Evolutionary conservation across 2,797 vertebrate species (phyloP).

Genomic region (Amazona ochrocephala): DNA sequence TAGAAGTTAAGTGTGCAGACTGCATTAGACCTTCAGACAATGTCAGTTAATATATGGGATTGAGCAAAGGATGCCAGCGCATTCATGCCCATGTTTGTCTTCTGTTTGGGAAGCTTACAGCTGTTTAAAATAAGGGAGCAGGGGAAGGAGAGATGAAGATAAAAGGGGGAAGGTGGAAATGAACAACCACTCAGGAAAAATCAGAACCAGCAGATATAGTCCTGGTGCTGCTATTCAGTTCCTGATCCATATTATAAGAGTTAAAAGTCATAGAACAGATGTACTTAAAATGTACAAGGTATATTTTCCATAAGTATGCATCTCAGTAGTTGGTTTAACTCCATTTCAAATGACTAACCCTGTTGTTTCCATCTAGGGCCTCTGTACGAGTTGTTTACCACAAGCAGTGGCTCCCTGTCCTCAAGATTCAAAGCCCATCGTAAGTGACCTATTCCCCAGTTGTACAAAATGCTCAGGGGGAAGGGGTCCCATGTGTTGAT

Average conservation of each 20-base stretch:
- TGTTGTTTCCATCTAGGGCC: conserved; percentile 54
- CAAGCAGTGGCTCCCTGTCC: conserved; percentile 66
- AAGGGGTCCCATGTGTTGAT: not conserved
- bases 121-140: not conserved
- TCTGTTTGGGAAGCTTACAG: not conserved
- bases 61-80: not conserved
- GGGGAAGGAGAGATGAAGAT: not conserved
- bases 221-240: not conserved
- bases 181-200: not conserved
- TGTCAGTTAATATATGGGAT: not conserved
- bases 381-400: conserved; percentile 67
- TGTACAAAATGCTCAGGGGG: not conserved
- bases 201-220: not conserved
- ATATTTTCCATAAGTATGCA: not conserved
- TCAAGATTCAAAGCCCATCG: conserved; percentile 39
- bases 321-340: not conserved
- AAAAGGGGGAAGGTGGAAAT: not conserved
- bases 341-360: not conserved
- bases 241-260: not conserved
- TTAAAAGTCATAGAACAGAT: not conserved
- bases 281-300: not conserved
- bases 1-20: not conserved
- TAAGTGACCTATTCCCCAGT: conserved; percentile 55
- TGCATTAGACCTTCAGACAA: not conserved
- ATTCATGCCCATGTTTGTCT: not conserved